These are phyloP conservation scores for Zelleria hepariella DNA, from an alignment of 2,888 invertebrate species.

Conservation along the genomic window DNA sequence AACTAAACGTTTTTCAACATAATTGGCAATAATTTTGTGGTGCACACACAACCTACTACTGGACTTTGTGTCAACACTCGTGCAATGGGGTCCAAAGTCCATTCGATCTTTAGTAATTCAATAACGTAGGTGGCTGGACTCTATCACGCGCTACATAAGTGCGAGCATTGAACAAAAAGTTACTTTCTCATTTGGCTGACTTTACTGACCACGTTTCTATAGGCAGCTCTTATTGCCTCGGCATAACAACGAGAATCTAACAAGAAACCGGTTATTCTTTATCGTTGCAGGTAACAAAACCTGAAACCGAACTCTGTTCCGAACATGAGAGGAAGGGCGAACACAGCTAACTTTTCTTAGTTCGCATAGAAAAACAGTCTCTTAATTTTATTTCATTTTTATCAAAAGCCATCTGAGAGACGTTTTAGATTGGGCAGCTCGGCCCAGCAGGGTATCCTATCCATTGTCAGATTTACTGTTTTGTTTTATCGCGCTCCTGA, in stretches of 20 bases:
- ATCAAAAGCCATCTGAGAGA: no score
- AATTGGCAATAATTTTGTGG: neutral
- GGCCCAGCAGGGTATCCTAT: no score
- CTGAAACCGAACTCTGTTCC: neutral
- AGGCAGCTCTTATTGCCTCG: neutral
- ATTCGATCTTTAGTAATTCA: no score
- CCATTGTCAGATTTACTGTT: no score
- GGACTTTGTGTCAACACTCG: neutral
- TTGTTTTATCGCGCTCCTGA: no score
- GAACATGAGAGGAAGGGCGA: no score
- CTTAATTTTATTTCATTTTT: no score
- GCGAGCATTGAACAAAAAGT: neutral
- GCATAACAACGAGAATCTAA: neutral
- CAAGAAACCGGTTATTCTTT: neutral
- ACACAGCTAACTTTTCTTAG: no score
- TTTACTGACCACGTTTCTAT: neutral
- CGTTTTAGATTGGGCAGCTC: no score
- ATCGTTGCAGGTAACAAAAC: neutral
- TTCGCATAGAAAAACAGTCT: no score
- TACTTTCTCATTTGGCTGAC: neutral
- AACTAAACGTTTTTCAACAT: neutral
- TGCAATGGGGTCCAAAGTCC: neutral
- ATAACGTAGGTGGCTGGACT: neutral
- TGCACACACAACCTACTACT: neutral
- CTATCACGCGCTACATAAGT: neutral